Percentiles rank a stretch among this genome's conserved stretches.
Evolutionary conservation across 2,888 invertebrate species (phyloP).

Genomic region (Mellilla xanthometata): DNA sequence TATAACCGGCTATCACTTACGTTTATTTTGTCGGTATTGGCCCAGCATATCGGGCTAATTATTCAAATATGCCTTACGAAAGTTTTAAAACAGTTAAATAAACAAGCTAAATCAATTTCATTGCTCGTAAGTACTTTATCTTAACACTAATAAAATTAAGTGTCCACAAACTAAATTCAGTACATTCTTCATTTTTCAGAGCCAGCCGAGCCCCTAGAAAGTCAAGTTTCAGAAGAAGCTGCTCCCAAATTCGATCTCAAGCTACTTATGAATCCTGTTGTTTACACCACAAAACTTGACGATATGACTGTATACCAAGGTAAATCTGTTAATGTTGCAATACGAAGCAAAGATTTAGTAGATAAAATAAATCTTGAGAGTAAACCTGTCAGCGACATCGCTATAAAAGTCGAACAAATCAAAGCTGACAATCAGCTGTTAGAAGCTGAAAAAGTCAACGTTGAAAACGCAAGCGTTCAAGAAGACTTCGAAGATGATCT

Average conservation of each 20-base stretch:
- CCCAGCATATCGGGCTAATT: too few relatives aligned
- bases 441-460: background rate
- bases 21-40: too few relatives aligned
- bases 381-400: conserved; percentile 44
- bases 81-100: too few relatives aligned
- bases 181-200: conserved; percentile 12
- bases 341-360: conserved; percentile 44
- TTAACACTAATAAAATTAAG: too few relatives aligned
- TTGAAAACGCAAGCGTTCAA: background rate
- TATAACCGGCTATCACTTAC: too few relatives aligned
- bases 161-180: too few relatives aligned
- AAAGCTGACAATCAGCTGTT: conserved; percentile 2
- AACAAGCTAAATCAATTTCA: too few relatives aligned
- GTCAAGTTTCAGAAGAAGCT: conserved; percentile 23
- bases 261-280: conserved; percentile 58
- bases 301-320: conserved; percentile 52
- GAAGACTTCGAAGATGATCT: conserved; percentile 21
- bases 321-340: conserved; percentile 29
- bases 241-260: conserved; percentile 56
- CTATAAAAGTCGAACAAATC: conserved; percentile 26
- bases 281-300: conserved; percentile 62
- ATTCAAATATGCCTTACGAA: too few relatives aligned
- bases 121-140: too few relatives aligned
- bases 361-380: conserved; percentile 52
- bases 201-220: background rate